A percentile compares a stretch with the other conserved stretches of the same genome.
Conservation (phyloP, 2,113 vertebrate genomes). For the Lepus americanus region DNA sequence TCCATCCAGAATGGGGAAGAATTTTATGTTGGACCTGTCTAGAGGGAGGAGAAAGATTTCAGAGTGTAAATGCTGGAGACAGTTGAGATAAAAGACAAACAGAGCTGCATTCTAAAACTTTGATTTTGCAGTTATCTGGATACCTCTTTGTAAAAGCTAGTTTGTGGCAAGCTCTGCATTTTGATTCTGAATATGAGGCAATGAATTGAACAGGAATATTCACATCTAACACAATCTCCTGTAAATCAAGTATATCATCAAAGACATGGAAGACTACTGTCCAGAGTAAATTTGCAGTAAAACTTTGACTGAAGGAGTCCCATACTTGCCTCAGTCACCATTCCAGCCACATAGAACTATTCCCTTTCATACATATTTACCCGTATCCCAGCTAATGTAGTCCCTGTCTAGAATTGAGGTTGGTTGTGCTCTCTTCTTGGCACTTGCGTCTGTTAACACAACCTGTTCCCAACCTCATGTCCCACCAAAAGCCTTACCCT, state of each 20-base stretch:
- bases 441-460: background rate
- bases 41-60: background rate
- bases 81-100: constrained; percentile 33
- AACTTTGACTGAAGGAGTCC: background rate
- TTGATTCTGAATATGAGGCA: background rate
- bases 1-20: background rate
- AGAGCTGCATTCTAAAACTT: background rate
- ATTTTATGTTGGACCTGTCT: background rate
- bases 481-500: background rate
- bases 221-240: background rate
- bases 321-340: background rate
- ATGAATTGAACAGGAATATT: background rate
- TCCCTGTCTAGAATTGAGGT: background rate
- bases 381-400: background rate
- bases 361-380: background rate
- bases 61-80: background rate
- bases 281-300: background rate
- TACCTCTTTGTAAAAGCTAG: background rate
- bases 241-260: background rate
- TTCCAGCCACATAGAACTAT: background rate
- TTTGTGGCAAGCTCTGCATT: background rate
- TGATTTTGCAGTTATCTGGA: background rate
- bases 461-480: rapidly evolving
- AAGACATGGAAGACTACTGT: background rate
- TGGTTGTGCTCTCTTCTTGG: background rate